Percentiles rank a stretch among this genome's conserved stretches.
phyloP scores from a whole-genome alignment of 2,797 vertebrate genomes.

The Melanotaenia boesemani region DNA sequence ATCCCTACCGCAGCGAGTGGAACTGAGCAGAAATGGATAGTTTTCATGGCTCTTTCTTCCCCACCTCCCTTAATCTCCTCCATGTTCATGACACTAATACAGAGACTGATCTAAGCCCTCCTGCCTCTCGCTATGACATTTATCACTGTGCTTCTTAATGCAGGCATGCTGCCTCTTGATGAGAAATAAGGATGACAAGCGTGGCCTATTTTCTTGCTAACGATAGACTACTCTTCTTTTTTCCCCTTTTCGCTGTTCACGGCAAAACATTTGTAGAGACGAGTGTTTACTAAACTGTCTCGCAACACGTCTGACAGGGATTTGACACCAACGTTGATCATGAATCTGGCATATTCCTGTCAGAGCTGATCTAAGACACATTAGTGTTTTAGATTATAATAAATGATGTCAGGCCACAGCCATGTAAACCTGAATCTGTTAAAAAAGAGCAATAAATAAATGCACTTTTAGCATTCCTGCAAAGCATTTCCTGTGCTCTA shows the following conservation, averaged over 20 bases:
- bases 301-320: conserved; percentile 26
- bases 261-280: conserved; percentile 21
- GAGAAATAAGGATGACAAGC: conserved; percentile 72
- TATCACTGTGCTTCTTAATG: conserved; percentile 72
- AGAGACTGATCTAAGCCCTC: conserved; percentile 74
- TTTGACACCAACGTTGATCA: conserved; percentile 41
- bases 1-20: conserved; percentile 49
- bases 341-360: conserved; percentile 39
- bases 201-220: conserved; percentile 71
- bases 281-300: conserved; percentile 52
- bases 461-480: conserved; percentile 13
- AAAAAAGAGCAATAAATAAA: background rate
- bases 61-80: conserved; percentile 60
- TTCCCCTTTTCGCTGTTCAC: conserved; percentile 16
- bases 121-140: conserved; percentile 72
- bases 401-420: conserved; percentile 22
- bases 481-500: background rate
- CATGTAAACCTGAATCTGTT: conserved; percentile 18
- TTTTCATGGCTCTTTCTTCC: conserved; percentile 41
- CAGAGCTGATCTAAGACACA: conserved; percentile 28
- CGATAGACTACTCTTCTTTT: conserved; percentile 37
- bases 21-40: conserved; percentile 54
- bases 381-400: conserved; percentile 35
- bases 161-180: conserved; percentile 69
- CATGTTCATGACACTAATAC: conserved; percentile 79